These are phyloP conservation scores for Incurvaria masculella DNA, from an alignment of 2,888 invertebrate species.

Conservation along the genomic window DNA sequence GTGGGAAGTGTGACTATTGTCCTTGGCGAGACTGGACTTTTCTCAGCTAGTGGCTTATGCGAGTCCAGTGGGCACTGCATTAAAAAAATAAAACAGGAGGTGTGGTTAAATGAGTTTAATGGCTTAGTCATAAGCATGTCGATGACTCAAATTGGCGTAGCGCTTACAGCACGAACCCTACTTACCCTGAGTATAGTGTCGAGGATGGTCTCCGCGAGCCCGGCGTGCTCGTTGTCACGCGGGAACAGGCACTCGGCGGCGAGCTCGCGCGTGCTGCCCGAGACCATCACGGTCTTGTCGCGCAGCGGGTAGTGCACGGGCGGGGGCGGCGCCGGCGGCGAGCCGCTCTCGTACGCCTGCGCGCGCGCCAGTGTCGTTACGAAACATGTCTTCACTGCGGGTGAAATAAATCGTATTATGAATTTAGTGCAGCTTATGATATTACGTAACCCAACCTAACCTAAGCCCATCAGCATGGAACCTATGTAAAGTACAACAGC, in stretches of 20 bases:
- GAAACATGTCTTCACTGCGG: slow-evolving; percentile 79
- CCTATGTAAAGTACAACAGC: no score
- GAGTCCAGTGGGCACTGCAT: slow-evolving; percentile 72
- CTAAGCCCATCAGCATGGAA: no score
- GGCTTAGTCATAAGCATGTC: no score
- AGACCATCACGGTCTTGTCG: slow-evolving; percentile 34
- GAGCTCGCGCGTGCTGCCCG: slow-evolving; percentile 70
- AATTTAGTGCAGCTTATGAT: no score
- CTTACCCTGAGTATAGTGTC: slow-evolving; percentile 1
- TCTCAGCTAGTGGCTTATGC: slow-evolving; percentile 66
- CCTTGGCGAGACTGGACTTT: no score
- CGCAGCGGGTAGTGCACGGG: slow-evolving; percentile 65
- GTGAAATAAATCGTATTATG: no score
- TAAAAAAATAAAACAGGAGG: no score
- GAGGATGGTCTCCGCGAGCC: not conserved
- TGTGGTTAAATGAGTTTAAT: no score
- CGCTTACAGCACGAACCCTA: no score
- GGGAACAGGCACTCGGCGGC: slow-evolving; percentile 84
- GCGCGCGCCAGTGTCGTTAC: slow-evolving; percentile 74
- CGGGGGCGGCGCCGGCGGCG: slow-evolving; percentile 52
- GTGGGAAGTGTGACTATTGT: no score
- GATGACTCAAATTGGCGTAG: no score
- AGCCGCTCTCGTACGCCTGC: slow-evolving; percentile 40
- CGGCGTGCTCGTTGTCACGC: slow-evolving; percentile 69
- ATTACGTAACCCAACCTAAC: no score